These are phyloP conservation scores for Congeria kusceri DNA, from an alignment of 2,888 invertebrate genomes.

Conservation along the genomic window DNA sequence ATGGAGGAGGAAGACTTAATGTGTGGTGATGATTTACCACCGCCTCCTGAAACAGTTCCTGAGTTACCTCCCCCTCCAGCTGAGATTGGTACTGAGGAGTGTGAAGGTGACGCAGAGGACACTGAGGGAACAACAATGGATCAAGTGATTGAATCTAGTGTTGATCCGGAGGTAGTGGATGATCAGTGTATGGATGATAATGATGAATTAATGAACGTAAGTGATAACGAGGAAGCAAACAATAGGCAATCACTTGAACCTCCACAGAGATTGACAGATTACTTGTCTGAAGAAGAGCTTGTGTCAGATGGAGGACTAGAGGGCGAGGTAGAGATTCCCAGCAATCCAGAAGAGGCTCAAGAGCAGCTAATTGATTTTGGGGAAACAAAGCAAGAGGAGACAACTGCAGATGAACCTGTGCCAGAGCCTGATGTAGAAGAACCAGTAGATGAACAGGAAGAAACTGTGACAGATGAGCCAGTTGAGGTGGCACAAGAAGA, in stretches of 20 bases:
- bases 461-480: slow-evolving; percentile 12
- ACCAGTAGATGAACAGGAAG: slow-evolving; percentile 8
- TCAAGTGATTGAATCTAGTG: slow-evolving; percentile 27
- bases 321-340: slow-evolving; percentile 46
- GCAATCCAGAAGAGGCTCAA: slow-evolving; percentile 39
- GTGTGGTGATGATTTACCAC: slow-evolving; percentile 55
- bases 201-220: slow-evolving; percentile 38
- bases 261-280: slow-evolving; percentile 24
- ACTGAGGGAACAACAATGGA: slow-evolving; percentile 5
- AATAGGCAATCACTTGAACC: slow-evolving; percentile 22
- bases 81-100: slow-evolving; percentile 3
- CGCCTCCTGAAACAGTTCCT: slow-evolving; percentile 58
- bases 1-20: slow-evolving; percentile 34
- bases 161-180: slow-evolving; percentile 28
- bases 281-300: slow-evolving; percentile 58
- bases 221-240: slow-evolving; percentile 28
- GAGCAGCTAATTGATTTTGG: slow-evolving; percentile 54
- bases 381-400: slow-evolving; percentile 13
- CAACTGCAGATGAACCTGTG: slow-evolving; percentile 2
- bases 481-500: slow-evolving; percentile 10
- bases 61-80: slow-evolving; percentile 57
- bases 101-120: slow-evolving; percentile 22
- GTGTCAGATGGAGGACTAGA: slow-evolving; percentile 60
- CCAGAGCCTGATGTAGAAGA: slow-evolving; percentile 10
- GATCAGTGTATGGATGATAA: slow-evolving; percentile 39